Evolutionary conservation across 2,888 invertebrate genomes (phyloP).

Genomic region (Mesorhabditis sp.): DNA sequence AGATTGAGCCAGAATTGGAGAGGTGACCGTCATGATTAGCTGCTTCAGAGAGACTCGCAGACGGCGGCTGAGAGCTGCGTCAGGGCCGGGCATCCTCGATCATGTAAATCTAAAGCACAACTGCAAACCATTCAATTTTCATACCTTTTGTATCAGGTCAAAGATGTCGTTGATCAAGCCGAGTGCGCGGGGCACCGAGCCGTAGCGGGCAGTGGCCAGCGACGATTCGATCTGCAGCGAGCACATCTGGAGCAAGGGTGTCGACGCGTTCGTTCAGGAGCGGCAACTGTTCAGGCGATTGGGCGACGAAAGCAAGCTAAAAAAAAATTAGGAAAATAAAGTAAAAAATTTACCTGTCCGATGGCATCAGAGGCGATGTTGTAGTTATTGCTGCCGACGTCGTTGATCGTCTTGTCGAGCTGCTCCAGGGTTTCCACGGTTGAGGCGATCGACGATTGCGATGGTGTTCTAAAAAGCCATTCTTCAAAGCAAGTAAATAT

Average conservation of each 20-base stretch:
- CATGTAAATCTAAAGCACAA: background rate
- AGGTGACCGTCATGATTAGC: background rate
- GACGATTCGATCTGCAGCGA: background rate
- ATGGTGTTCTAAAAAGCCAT: background rate
- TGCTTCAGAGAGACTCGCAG: slow-evolving; percentile 2
- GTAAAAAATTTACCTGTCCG: background rate
- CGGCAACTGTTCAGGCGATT: slow-evolving; percentile 3
- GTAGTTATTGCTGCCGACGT: slow-evolving; percentile 3
- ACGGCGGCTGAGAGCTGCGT: background rate
- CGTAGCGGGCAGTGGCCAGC: background rate
- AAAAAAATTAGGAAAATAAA: background rate
- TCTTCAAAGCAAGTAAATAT: background rate
- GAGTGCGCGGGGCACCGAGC: background rate
- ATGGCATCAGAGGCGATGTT: slow-evolving; percentile 2
- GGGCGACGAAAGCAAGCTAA: slow-evolving; percentile 3
- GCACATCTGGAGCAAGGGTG: background rate
- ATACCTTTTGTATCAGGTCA: slow-evolving; percentile 4
- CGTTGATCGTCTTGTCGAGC: slow-evolving; percentile 6
- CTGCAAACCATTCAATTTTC: background rate
- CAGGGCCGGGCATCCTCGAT: slow-evolving; percentile 2
- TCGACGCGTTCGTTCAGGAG: background rate
- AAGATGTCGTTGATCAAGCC: background rate
- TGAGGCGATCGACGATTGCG: background rate
- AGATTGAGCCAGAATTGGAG: background rate
- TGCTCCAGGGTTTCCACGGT: slow-evolving; percentile 1